Evolutionary conservation across 2,113 vertebrate genomes (phyloP).

Genomic region (Syngnathus floridae): DNA sequence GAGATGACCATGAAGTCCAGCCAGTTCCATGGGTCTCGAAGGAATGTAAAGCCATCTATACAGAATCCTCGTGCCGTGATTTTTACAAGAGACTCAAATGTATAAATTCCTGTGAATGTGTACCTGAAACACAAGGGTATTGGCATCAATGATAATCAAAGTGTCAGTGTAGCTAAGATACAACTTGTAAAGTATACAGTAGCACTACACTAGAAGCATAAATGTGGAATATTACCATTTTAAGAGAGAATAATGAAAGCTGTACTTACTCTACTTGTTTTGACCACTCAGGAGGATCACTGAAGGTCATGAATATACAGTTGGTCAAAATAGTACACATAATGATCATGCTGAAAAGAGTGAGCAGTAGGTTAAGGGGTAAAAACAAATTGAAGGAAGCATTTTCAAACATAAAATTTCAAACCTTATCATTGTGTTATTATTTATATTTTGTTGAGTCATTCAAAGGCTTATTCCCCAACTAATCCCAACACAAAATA

Average conservation of each 20-base stretch:
- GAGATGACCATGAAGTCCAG: constrained; percentile 98
- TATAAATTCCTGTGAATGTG: constrained; percentile 98
- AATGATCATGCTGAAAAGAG: constrained; percentile 99
- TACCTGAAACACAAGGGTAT: constrained; percentile 75
- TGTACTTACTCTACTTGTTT: constrained; percentile 98
- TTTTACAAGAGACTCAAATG: constrained; percentile 96
- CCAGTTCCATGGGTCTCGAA: constrained; percentile 98
- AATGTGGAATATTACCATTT: not conserved
- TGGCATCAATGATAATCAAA: constrained; percentile 16
- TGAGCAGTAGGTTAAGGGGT: constrained; percentile 72
- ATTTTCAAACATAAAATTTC: constrained; percentile 9
- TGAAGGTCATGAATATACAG: constrained; percentile 99
- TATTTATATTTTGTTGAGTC: not conserved
- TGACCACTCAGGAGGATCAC: constrained; percentile 96
- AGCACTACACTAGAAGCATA: not conserved
- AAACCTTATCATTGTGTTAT: not conserved
- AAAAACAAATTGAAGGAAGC: not conserved
- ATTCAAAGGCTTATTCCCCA: not conserved
- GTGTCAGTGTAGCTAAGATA: not conserved
- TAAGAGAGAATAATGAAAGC: constrained; percentile 9
- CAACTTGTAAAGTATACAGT: not conserved
- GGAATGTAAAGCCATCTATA: constrained; percentile 96
- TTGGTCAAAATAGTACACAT: constrained; percentile 99
- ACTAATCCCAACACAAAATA: not conserved
- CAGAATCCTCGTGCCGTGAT: constrained; percentile 95